phyloP scores from a whole-genome alignment of 2,888 invertebrate genomes.

The Lymantria monacha region DNA sequence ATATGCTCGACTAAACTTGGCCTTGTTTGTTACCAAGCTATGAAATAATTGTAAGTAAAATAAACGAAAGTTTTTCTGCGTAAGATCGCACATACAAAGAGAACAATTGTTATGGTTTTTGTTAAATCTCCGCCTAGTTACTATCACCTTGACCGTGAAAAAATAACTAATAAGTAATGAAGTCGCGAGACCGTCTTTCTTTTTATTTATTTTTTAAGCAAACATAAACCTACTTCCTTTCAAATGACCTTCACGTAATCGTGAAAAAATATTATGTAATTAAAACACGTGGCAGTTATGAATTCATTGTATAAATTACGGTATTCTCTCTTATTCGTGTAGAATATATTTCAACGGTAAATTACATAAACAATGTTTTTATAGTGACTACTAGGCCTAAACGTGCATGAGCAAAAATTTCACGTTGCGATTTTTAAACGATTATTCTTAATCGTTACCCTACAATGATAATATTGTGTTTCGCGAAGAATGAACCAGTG shows the following conservation, averaged over 20 bases:
- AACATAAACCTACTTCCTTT: conserved; percentile 20
- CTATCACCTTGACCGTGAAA: conserved; percentile 21
- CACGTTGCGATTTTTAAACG: too few relatives aligned
- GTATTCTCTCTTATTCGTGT: not conserved
- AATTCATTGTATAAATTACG: not conserved
- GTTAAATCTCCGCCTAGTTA: not conserved
- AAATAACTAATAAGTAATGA: not conserved
- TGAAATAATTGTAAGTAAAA: not conserved
- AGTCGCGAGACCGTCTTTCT: conserved; percentile 10
- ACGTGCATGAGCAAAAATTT: too few relatives aligned
- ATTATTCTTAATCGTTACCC: too few relatives aligned
- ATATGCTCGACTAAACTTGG: not conserved
- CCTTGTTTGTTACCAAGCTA: not conserved
- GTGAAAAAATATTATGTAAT: conserved; percentile 15
- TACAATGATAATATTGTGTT: too few relatives aligned
- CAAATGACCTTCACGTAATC: conserved; percentile 16
- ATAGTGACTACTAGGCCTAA: too few relatives aligned
- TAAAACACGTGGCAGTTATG: conserved; percentile 3
- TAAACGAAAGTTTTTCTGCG: not conserved
- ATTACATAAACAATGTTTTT: too few relatives aligned
- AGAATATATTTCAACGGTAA: not conserved
- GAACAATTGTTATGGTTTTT: conserved; percentile 8
- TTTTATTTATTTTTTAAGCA: conserved; percentile 22
- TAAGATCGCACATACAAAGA: not conserved
- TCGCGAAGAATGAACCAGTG: too few relatives aligned